Base-by-base conservation (phyloP, 2,797 vertebrate species). In the Allobates femoralis region DNA sequence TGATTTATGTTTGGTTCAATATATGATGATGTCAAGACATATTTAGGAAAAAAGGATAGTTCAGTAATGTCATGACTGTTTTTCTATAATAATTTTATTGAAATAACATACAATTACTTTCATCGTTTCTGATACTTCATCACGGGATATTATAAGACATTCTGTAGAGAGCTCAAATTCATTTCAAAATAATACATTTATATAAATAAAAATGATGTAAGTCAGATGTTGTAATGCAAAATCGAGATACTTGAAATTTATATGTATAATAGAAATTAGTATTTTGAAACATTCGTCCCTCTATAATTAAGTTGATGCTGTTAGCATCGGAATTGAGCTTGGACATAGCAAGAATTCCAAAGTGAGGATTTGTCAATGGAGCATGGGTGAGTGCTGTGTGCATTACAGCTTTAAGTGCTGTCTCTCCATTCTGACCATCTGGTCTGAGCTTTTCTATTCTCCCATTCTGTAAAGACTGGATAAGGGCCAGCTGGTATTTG, bases 401-500 rank as follows among this genome's bases (percentile, higher is more conserved):
- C 30, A 60, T 88, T 81, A 75, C 58, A 85, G 86, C 86, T 85
- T 85, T 88, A 88, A 85, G 77, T 46, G 30, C 55, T 56, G 66
- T 18, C 67, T 77, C 86, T 84, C 83, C 86, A 69, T 88, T 78
- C 32, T 76, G 77, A 60, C 86, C 86, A 88, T 88, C 86, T 88
- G 86, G 82, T 85, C 86, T 76, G 77, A 80, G 71, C 56, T 66
- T 76, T 84, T 81, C 55, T 85, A 84, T 84, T 67, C 86, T 85
- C 69, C 69, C 69, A 76, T 85, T 88, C 86, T 85, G 78, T 81
- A 84, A 78, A 85, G 69, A 32, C 69, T 88, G 82, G 86, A 88
- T 85, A 81, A 88, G 56, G 82, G 82, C 86, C 86, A 88, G 82
- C 83, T 85, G 82, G 82, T 55, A 85, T 88, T 84, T 76, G 83